These are phyloP conservation scores for Drosophila leontia DNA, from an alignment of 1,140 invertebrate species.

Conservation along the genomic window DNA sequence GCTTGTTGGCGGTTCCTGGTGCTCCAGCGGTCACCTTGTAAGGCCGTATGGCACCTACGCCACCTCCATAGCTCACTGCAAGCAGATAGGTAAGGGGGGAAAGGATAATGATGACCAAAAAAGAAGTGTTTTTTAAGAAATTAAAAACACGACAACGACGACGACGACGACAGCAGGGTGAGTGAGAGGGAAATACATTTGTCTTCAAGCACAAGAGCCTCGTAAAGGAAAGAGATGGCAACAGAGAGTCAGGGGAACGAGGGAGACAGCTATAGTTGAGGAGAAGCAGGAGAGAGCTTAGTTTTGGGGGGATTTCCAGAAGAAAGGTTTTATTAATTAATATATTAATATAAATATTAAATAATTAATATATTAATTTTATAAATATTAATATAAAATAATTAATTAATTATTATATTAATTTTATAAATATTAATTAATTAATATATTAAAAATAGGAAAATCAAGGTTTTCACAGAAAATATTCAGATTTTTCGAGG, in stretches of 20 bases:
- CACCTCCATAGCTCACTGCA: slow-evolving; percentile 68
- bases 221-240: slow-evolving; percentile 3
- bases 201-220: too few relatives aligned
- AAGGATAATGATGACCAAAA: slow-evolving; percentile 2
- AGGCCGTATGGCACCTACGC: slow-evolving; percentile 32
- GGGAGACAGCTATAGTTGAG: neutral
- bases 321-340: too few relatives aligned
- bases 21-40: slow-evolving; percentile 26
- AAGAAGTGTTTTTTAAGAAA: slow-evolving; percentile 4
- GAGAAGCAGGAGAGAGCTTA: neutral
- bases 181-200: neutral
- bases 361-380: too few relatives aligned
- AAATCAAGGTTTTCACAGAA: neutral
- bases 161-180: neutral
- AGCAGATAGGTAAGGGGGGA: slow-evolving; percentile 22
- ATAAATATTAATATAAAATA: too few relatives aligned
- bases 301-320: neutral
- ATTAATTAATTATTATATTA: too few relatives aligned
- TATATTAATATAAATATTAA: too few relatives aligned
- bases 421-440: too few relatives aligned
- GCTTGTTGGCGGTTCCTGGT: neutral
- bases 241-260: neutral
- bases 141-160: slow-evolving; percentile 6
- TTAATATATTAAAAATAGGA: too few relatives aligned
- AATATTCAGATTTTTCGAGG: neutral